These are phyloP conservation scores for Danaus chrysippus DNA, from an alignment of 2,888 invertebrate species.

Conservation along the genomic window DNA sequence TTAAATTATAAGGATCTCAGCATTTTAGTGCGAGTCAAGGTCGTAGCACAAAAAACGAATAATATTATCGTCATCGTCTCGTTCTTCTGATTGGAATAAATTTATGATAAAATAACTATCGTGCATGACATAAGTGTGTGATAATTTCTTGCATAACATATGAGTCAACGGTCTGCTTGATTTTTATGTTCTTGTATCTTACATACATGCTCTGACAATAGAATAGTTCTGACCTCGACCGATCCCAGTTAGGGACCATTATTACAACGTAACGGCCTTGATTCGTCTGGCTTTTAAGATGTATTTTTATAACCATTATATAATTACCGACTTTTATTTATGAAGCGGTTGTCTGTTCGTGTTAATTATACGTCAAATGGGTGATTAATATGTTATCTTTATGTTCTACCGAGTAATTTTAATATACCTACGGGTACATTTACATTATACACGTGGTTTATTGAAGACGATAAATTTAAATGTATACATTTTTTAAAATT, in stretches of 20 bases:
- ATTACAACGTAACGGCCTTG: slow-evolving; percentile 40
- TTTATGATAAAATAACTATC: neutral
- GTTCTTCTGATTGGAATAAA: neutral
- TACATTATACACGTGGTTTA: too few relatives aligned
- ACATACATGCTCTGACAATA: slow-evolving; percentile 52
- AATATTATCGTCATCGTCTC: neutral
- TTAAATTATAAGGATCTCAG: too few relatives aligned
- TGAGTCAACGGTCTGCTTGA: slow-evolving; percentile 30
- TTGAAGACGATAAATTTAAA: too few relatives aligned
- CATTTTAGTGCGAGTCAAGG: neutral
- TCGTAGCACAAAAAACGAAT: neutral
- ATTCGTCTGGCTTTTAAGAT: slow-evolving; percentile 32
- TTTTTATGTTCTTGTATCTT: slow-evolving; percentile 33
- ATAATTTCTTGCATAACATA: slow-evolving; percentile 14
- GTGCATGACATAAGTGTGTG: neutral
- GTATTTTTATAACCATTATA: slow-evolving; percentile 28
- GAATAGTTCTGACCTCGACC: slow-evolving; percentile 69
- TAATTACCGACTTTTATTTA: slow-evolving; percentile 13
- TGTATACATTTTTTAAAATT: too few relatives aligned
- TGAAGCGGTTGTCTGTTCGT: too few relatives aligned
- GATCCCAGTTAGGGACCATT: slow-evolving; percentile 43
- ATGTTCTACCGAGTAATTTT: too few relatives aligned
- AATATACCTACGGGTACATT: too few relatives aligned
- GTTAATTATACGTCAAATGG: too few relatives aligned
- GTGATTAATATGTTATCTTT: too few relatives aligned